These are phyloP conservation scores for Damaliscus lunatus DNA, from an alignment of 2,113 vertebrate genomes.

Conservation along the genomic window DNA sequence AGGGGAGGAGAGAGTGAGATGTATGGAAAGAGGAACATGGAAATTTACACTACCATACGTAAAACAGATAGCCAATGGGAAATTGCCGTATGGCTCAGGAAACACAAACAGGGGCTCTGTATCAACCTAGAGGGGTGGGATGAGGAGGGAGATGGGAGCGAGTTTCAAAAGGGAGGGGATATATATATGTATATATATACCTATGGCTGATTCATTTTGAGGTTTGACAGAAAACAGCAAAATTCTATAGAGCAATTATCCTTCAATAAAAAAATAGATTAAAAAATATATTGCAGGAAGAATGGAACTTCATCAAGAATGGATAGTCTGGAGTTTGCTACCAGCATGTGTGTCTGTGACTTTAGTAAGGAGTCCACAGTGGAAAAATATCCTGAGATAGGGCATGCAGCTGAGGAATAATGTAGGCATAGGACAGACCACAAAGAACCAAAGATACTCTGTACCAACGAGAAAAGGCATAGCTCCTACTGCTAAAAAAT, in stretches of 20 bases:
- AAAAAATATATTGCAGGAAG: not conserved
- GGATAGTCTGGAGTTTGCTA: too few relatives aligned
- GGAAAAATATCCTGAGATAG: not conserved
- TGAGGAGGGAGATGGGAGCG: not conserved
- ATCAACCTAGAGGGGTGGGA: not conserved
- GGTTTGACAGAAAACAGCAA: not conserved
- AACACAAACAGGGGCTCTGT: not conserved
- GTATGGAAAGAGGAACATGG: not conserved
- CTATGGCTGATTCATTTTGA: not conserved
- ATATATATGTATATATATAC: accelerated
- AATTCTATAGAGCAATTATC: not conserved
- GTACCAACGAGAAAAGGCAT: accelerated
- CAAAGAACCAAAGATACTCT: not conserved
- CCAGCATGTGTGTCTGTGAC: not conserved
- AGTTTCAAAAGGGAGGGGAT: not conserved
- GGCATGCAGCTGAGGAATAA: not conserved
- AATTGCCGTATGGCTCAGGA: not conserved
- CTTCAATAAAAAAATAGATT: not conserved
- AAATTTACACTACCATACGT: not conserved
- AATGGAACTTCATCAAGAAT: accelerated
- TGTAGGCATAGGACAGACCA: not conserved
- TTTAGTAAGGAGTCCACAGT: not conserved
- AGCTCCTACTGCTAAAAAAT: accelerated
- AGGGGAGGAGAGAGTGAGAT: not conserved
- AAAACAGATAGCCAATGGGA: not conserved